phyloP scores from a whole-genome alignment of 2,797 vertebrate species.

The Hypotaenidia philippensis region DNA sequence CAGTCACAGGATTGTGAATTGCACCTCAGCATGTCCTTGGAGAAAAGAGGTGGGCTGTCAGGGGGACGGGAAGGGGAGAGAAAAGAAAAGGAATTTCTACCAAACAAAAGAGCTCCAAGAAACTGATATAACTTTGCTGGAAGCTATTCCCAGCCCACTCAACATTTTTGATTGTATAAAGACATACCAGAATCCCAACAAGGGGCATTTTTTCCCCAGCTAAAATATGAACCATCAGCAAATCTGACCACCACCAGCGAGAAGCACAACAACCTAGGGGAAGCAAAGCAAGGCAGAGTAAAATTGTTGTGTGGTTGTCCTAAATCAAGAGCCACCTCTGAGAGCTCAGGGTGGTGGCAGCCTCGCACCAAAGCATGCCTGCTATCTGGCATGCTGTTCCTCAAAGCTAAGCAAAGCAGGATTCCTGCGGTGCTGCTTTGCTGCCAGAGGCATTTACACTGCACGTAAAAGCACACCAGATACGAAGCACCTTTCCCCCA shows the following conservation, averaged over 20 bases:
- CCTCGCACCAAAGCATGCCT: not conserved
- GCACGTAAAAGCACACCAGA: not conserved
- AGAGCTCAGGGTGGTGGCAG: not conserved
- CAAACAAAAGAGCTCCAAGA: conserved; percentile 61
- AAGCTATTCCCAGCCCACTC: conserved; percentile 67
- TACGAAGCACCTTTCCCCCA: not conserved
- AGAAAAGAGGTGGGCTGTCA: conserved; percentile 50
- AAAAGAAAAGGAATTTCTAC: conserved; percentile 44
- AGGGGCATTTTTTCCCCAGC: conserved; percentile 49
- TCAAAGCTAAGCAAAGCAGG: not conserved
- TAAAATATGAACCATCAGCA: conserved; percentile 85
- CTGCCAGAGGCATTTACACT: not conserved
- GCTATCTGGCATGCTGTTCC: not conserved
- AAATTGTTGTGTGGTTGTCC: not conserved
- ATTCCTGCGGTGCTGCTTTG: not conserved
- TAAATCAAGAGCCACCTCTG: not conserved
- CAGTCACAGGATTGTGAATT: conserved; percentile 29
- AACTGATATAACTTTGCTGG: conserved; percentile 34
- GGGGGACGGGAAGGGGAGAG: not conserved
- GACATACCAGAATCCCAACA: conserved; percentile 68
- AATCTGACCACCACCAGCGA: conserved; percentile 79
- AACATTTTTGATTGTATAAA: conserved; percentile 55
- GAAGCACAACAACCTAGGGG: conserved; percentile 79
- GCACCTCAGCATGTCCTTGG: conserved; percentile 28
- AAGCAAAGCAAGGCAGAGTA: conserved; percentile 63